These are phyloP conservation scores for Cacatua alba DNA, from an alignment of 2,113 vertebrate genomes.

Conservation along the genomic window DNA sequence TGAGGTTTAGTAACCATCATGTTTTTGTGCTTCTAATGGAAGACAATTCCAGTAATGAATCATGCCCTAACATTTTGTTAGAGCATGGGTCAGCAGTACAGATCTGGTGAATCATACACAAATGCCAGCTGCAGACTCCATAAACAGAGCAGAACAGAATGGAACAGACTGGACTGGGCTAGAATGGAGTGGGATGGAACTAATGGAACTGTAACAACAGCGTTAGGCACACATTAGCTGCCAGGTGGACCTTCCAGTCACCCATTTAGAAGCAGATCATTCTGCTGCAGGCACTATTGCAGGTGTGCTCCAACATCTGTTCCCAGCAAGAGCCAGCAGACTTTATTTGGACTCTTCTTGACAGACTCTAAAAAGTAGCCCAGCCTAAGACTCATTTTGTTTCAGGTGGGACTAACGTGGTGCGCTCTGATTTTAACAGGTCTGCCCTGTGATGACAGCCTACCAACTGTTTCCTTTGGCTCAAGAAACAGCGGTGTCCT, in stretches of 20 bases:
- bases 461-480: neutral
- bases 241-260: neutral
- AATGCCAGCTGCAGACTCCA: neutral
- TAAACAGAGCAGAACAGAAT: neutral
- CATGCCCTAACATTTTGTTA: neutral
- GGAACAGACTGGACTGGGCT: neutral
- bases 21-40: neutral
- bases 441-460: neutral
- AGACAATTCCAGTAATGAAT: neutral
- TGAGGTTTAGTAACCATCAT: neutral
- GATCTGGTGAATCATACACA: neutral
- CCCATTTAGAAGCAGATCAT: neutral
- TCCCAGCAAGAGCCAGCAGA: neutral
- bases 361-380: neutral
- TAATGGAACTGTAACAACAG: neutral
- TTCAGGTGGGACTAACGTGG: rapidly evolving
- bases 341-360: neutral
- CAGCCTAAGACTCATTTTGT: neutral
- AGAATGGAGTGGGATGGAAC: neutral
- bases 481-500: neutral
- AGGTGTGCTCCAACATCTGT: neutral
- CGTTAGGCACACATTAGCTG: neutral
- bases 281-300: neutral
- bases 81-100: neutral
- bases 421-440: neutral